Evolutionary conservation across 2,797 vertebrate genomes (phyloP).

Genomic region (Chromobotia macracanthus): DNA sequence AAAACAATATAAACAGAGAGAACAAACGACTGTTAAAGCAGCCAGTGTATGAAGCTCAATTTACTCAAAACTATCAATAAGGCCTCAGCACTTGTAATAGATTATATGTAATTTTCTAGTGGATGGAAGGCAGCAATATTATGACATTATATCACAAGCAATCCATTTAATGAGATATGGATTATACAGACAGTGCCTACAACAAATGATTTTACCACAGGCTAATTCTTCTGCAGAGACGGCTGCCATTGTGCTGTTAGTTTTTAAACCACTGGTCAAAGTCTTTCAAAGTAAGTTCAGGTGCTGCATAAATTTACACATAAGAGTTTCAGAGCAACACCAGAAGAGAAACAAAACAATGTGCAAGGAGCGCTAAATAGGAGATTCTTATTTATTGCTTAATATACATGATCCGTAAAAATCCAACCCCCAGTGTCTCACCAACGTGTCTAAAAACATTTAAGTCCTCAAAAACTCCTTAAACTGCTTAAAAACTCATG

Average conservation of each 20-base stretch:
- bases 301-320: neutral
- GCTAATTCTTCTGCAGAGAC: neutral
- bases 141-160: neutral
- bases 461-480: no score
- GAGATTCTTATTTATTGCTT: constrained; percentile 24
- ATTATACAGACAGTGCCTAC: neutral
- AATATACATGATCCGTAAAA: constrained; percentile 20
- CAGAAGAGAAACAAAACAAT: constrained; percentile 1
- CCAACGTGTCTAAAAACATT: constrained; percentile 25
- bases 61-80: constrained; percentile 30
- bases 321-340: neutral
- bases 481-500: constrained; percentile 41
- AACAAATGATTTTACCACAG: neutral
- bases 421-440: constrained; percentile 31
- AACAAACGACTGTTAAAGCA: neutral
- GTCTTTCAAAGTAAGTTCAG: neutral
- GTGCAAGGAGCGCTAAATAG: constrained; percentile 15
- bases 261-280: neutral
- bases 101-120: neutral
- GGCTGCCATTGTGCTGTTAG: neutral
- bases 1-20: constrained; percentile 56
- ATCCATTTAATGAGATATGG: constrained; percentile 29
- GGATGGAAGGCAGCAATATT: neutral
- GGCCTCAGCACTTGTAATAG: no score
- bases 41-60: neutral